Evolutionary conservation across 2,797 vertebrate genomes (phyloP).

Genomic region (Hippopotamyrus pictus): DNA sequence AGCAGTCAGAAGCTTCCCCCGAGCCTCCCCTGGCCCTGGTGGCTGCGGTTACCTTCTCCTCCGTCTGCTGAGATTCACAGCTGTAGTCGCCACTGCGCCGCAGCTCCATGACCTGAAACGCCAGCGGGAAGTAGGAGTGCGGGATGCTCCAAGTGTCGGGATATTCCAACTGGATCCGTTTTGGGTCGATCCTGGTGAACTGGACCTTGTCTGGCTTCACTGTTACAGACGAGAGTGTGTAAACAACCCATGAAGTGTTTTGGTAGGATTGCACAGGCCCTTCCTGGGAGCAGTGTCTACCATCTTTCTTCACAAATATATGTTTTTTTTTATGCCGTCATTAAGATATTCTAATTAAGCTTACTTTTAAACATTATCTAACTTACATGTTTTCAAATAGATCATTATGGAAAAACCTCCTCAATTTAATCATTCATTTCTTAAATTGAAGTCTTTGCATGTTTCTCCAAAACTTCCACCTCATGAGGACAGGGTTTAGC

Average conservation of each 20-base stretch:
- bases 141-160: slow-evolving; percentile 60
- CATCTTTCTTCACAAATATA: neutral
- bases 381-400: neutral
- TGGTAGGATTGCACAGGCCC: neutral
- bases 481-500: neutral
- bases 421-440: neutral
- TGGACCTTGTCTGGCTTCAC: slow-evolving; percentile 60
- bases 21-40: neutral
- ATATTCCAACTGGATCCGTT: slow-evolving; percentile 52
- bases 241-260: neutral
- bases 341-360: neutral
- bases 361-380: neutral
- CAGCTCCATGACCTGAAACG: slow-evolving; percentile 53
- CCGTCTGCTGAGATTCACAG: slow-evolving; percentile 27
- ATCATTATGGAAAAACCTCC: neutral
- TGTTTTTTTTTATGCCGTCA: neutral
- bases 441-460: neutral
- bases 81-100: slow-evolving; percentile 30
- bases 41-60: slow-evolving; percentile 34
- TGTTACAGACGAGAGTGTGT: slow-evolving; percentile 23
- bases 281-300: neutral
- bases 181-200: slow-evolving; percentile 42
- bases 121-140: slow-evolving; percentile 62
- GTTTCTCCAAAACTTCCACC: neutral
- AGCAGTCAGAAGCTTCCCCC: neutral